Evolutionary conservation across 2,113 vertebrate species (phyloP).

Genomic region (Epinephelus lanceolatus): DNA sequence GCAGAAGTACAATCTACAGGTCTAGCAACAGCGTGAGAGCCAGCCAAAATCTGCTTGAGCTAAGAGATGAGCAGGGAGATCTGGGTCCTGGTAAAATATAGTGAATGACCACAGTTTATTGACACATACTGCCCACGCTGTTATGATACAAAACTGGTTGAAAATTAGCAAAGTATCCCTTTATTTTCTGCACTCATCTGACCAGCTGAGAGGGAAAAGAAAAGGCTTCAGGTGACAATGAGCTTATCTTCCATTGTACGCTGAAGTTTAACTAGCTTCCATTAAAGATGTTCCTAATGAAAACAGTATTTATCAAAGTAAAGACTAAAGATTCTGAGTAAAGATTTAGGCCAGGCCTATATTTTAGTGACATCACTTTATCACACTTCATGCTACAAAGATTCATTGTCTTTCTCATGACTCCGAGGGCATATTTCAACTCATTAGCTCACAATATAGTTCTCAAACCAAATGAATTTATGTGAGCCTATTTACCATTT

Average conservation of each 20-base stretch:
- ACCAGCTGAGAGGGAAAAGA: neutral
- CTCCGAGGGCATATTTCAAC: slow-evolving; percentile 37
- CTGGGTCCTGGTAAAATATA: too few relatives aligned
- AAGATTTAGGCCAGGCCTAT: neutral
- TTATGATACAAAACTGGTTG: neutral
- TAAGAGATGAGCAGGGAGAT: too few relatives aligned
- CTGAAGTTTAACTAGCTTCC: neutral
- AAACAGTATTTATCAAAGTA: neutral
- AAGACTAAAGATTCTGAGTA: neutral
- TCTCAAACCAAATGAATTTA: slow-evolving; percentile 37
- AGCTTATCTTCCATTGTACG: neutral
- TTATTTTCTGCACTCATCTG: neutral
- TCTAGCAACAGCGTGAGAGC: too few relatives aligned
- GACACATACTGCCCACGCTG: too few relatives aligned
- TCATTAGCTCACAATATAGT: slow-evolving; percentile 40
- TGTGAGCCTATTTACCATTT: slow-evolving; percentile 31
- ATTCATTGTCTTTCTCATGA: slow-evolving; percentile 18
- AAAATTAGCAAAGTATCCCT: too few relatives aligned
- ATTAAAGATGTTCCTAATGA: neutral
- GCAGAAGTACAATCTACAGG: too few relatives aligned
- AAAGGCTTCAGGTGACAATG: neutral
- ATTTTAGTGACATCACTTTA: neutral
- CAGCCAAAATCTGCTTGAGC: too few relatives aligned
- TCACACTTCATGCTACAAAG: neutral
- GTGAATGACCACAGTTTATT: too few relatives aligned